Percentiles rank a stretch among this genome's conserved stretches.
Conservation (phyloP, 2,113 vertebrate species). For the Dipodomys ordii region DNA sequence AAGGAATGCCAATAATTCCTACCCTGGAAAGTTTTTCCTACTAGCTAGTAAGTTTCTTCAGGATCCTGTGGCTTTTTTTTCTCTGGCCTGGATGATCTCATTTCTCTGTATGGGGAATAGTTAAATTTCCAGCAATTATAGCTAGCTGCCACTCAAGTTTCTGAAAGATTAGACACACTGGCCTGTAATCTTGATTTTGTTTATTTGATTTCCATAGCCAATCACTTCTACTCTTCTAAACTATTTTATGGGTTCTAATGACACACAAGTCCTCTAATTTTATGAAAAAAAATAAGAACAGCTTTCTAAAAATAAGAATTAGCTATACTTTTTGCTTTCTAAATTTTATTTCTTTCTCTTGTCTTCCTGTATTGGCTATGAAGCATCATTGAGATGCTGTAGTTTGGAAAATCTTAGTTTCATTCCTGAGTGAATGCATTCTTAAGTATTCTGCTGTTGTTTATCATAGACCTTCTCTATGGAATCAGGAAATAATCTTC, state of each 20-base stretch:
- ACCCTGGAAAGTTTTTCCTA: not conserved
- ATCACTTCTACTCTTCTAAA: not conserved
- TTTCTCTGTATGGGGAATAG: not conserved
- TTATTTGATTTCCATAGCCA: conserved; percentile 39
- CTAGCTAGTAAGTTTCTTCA: not conserved
- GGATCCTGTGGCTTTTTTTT: not conserved
- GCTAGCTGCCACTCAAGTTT: not conserved
- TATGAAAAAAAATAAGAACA: conserved; percentile 26
- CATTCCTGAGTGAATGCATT: not conserved
- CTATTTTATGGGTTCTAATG: not conserved
- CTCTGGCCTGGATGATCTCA: not conserved
- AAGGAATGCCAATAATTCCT: not conserved
- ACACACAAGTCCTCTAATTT: conserved; percentile 29
- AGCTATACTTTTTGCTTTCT: not conserved
- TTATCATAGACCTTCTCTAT: conserved; percentile 19
- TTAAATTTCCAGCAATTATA: not conserved
- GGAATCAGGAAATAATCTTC: not conserved
- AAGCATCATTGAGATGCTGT: not conserved
- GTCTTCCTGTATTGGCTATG: not conserved
- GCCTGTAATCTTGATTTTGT: conserved; percentile 25
- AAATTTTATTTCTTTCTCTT: not conserved
- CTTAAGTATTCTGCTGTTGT: not conserved
- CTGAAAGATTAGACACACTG: not conserved
- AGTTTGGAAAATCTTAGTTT: not conserved
- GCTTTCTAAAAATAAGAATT: too few species aligned